phyloP scores from a whole-genome alignment of 2,888 invertebrate species.

The Pilophorus perplexus region DNA sequence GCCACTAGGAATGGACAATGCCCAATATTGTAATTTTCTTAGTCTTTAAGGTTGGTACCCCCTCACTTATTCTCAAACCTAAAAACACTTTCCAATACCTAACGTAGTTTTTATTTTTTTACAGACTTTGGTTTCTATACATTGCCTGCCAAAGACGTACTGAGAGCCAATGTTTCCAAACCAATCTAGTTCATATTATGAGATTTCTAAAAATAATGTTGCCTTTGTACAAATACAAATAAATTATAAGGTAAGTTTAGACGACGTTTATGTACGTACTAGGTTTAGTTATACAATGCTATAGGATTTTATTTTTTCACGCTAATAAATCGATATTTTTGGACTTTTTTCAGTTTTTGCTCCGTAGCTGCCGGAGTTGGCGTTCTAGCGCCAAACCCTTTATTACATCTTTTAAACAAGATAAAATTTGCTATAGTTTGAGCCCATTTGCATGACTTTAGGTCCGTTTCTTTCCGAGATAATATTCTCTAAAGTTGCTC shows the following conservation, averaged over 20 bases:
- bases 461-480: no score
- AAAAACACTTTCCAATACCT: not conserved
- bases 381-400: no score
- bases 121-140: constrained; percentile 57
- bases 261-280: no score
- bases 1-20: constrained; percentile 54
- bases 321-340: no score
- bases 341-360: no score
- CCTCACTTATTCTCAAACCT: not conserved
- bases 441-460: no score
- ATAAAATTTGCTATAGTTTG: no score
- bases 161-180: constrained; percentile 58
- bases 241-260: constrained; percentile 45
- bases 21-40: constrained; percentile 46
- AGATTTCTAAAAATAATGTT: constrained; percentile 58
- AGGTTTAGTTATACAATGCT: no score
- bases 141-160: constrained; percentile 59
- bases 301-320: no score
- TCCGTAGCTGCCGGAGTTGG: no score
- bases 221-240: constrained; percentile 59
- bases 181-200: constrained; percentile 57
- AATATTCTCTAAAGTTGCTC: no score
- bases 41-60: constrained; percentile 47
- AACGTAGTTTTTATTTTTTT: constrained; percentile 41
- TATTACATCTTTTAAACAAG: no score